A percentile compares a stretch with the other conserved stretches of the same genome.
phyloP scores from a whole-genome alignment of 2,888 invertebrate genomes.

The Aethes cnicana region DNA sequence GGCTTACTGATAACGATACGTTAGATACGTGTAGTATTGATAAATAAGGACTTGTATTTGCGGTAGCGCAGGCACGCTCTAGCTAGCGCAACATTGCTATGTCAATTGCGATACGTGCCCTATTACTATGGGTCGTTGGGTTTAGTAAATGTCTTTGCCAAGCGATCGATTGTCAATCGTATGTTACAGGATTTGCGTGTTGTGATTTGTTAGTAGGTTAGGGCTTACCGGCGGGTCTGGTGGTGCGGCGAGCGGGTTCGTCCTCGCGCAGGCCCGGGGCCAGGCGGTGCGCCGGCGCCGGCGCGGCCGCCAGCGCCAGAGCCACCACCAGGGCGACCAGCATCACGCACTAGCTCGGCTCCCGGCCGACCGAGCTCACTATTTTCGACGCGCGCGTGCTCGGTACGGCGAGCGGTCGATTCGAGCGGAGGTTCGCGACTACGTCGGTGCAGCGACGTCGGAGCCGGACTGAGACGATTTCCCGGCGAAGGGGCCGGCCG shows the following conservation, averaged over 20 bases:
- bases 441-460: conserved; percentile 74
- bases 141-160: conserved; percentile 49
- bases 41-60: conserved; percentile 41
- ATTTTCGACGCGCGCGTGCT: conserved; percentile 68
- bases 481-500: conserved; percentile 75
- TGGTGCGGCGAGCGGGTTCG: conserved; percentile 84
- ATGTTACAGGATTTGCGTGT: too few species aligned
- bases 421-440: conserved; percentile 56
- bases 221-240: conserved; percentile 86
- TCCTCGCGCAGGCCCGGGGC: conserved; percentile 85
- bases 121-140: conserved; percentile 39
- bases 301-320: conserved; percentile 66
- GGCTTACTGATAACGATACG: conserved; percentile 58
- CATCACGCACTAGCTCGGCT: conserved; percentile 60
- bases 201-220: too few species aligned
- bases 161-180: too few species aligned
- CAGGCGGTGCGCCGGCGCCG: conserved; percentile 77
- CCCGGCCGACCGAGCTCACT: conserved; percentile 59
- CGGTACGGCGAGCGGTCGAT: conserved; percentile 51
- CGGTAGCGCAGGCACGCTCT: conserved; percentile 33
- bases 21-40: conserved; percentile 40
- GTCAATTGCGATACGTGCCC: conserved; percentile 36
- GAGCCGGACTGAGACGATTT: conserved; percentile 78
- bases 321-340: conserved; percentile 60
- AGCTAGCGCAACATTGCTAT: conserved; percentile 32